Evolutionary conservation across 2,888 invertebrate genomes (phyloP), one percentile per base, ranked within the genome.

Genomic region (Cephus runcator): DNA sequence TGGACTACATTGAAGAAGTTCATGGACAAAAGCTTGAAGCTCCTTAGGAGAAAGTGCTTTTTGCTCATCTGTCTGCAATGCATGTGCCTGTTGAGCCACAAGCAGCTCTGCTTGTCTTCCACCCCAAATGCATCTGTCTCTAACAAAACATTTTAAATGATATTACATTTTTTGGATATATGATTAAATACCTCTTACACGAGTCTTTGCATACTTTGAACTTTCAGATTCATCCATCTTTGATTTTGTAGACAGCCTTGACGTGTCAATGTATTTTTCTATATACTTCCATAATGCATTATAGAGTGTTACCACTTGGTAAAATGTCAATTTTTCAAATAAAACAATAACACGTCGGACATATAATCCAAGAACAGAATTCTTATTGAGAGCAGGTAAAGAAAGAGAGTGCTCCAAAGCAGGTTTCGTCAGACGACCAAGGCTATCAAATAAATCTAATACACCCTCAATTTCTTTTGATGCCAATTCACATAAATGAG

Each of bases 21-120:
- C 94, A 82, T 93, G 93, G 40, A 97, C 95, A 81, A 94, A 94
- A 86, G 94, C 94, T 88, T 98, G 97, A 80, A 98, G 92, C 85
- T 96, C 94, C 80, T 94, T 93, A 0, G 98, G 96, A 3, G 95
- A 92, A 83, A 97, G 90, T 0, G 98, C 97, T 87, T 95, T 95
- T 76, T 94, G 94, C 88, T 97, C 97, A 91, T 97, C 96, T 73
- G 95, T 96, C 89, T 96, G 96, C 77, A 98, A 90, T 76, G 97
- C 92, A 83, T 95, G 95, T 12, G 96, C 96, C 92, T 98, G 98
- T 86, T 97, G 96, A 1, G 97, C 96, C 78, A 98, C 96, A 88
- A 98, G 97, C 75, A 97, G 92, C 91, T 98, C 98, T 0, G 98
- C 97, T 92, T 98, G 98, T 86, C 96, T 95, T 81, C 96, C 94